phyloP scores from a whole-genome alignment of 2,797 vertebrate genomes.

The Sciurus carolinensis region DNA sequence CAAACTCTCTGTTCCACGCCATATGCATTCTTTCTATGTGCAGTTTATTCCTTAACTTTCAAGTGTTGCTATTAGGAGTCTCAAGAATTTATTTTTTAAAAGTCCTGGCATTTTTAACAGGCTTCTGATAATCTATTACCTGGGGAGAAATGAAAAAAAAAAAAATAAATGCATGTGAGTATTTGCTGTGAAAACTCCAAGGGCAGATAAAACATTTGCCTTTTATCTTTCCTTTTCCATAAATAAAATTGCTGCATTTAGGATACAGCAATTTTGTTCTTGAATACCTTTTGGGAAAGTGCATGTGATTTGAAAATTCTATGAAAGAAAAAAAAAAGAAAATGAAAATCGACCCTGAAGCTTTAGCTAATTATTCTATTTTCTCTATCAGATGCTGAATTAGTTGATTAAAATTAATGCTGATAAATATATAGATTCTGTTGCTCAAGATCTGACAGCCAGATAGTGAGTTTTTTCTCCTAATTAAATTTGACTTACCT shows the following conservation, averaged over 20 bases:
- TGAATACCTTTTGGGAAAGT: constrained; percentile 48
- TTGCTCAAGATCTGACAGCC: not conserved
- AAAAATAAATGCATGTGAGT: not conserved
- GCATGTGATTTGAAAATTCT: constrained; percentile 45
- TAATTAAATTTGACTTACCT: not conserved
- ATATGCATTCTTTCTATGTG: constrained; percentile 2
- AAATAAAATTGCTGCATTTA: constrained; percentile 70
- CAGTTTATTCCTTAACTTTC: constrained; percentile 61
- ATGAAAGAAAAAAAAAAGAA: not conserved
- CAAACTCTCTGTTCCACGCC: constrained; percentile 15
- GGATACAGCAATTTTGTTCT: constrained; percentile 19
- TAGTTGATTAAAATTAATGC: not conserved
- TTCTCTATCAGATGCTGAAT: not conserved
- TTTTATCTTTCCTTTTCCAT: constrained; percentile 70
- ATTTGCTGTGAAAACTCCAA: constrained; percentile 63
- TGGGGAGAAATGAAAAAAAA: not conserved
- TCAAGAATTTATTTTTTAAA: constrained; percentile 72
- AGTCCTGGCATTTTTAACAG: constrained; percentile 75
- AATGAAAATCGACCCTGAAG: not conserved
- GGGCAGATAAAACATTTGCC: constrained; percentile 67
- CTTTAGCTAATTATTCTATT: constrained; percentile 49
- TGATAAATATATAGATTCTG: not conserved
- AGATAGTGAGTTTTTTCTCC: not conserved
- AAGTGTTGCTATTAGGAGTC: constrained; percentile 76
- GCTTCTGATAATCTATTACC: constrained; percentile 72